These are phyloP conservation scores for Chaetogeoica ovagalla DNA, from an alignment of 2,888 invertebrate species.

Conservation along the genomic window DNA sequence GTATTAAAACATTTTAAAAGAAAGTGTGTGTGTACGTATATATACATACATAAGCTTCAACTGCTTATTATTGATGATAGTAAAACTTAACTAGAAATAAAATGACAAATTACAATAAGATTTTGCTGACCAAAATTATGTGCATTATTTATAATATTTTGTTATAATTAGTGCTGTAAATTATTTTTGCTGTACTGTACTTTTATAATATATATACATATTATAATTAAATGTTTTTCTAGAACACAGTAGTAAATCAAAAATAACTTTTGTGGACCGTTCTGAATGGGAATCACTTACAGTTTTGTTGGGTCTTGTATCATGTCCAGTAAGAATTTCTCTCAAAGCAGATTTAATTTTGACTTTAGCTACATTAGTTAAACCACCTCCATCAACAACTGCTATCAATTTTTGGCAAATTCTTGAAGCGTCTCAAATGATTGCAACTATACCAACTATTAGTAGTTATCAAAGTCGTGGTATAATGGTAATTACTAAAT, in stretches of 20 bases:
- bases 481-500: constrained; percentile 50
- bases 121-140: no score
- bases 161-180: no score
- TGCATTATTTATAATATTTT: no score
- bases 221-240: constrained; percentile 51
- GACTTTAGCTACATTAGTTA: constrained; percentile 79
- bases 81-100: no score
- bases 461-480: constrained; percentile 67
- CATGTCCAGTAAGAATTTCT: constrained; percentile 82
- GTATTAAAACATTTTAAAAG: no score
- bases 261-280: constrained; percentile 82
- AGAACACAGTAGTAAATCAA: constrained; percentile 75
- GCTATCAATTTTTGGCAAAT: constrained; percentile 84
- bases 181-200: no score
- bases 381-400: constrained; percentile 68
- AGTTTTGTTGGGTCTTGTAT: constrained; percentile 78
- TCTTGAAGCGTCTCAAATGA: constrained; percentile 79
- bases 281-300: constrained; percentile 84
- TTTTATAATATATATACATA: no score
- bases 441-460: constrained; percentile 69
- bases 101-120: no score
- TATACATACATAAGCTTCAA: no score
- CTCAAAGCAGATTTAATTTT: constrained; percentile 83
- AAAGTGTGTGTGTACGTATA: no score
- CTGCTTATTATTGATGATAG: no score